phyloP scores from a whole-genome alignment of 1,140 invertebrate genomes.

The Drosophila kepulauana region DNA sequence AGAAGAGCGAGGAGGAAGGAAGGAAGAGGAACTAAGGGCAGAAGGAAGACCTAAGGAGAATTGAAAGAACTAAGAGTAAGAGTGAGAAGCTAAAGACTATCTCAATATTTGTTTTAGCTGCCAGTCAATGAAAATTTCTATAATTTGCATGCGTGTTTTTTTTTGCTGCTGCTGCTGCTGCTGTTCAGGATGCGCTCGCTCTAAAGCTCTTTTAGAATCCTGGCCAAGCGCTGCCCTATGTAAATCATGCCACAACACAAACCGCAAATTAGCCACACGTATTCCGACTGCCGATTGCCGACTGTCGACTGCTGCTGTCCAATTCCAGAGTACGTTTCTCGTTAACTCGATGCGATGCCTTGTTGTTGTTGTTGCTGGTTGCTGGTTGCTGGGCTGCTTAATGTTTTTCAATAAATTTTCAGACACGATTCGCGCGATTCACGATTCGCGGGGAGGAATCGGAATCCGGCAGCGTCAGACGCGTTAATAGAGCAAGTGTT shows the following conservation, averaged over 20 bases:
- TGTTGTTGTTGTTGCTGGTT: background rate
- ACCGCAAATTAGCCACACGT: conserved; percentile 83
- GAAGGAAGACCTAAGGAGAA: too few relatives aligned
- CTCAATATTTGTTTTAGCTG: conserved; percentile 72
- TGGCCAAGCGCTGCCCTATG: conserved; percentile 49
- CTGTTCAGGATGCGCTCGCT: background rate
- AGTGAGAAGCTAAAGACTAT: conserved; percentile 31
- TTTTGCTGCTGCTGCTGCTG: conserved; percentile 3
- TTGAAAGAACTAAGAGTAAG: background rate
- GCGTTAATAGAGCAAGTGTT: conserved; percentile 84
- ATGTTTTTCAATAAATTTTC: conserved; percentile 76
- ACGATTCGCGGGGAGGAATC: background rate
- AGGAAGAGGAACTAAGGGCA: too few relatives aligned
- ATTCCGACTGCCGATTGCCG: conserved; percentile 9
- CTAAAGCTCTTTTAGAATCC: background rate
- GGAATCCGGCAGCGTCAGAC: conserved; percentile 32
- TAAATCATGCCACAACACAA: conserved; percentile 67
- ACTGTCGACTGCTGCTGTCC: background rate
- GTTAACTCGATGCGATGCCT: conserved; percentile 49
- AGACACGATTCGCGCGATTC: conserved; percentile 38
- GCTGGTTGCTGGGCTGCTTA: conserved; percentile 39
- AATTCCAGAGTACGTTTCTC: conserved; percentile 56
- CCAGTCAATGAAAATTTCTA: conserved; percentile 67
- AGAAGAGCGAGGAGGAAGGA: too few relatives aligned
- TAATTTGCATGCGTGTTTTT: conserved; percentile 71